Conservation (phyloP, 1,140 invertebrate genomes). For the Tetraneura akinire region DNA sequence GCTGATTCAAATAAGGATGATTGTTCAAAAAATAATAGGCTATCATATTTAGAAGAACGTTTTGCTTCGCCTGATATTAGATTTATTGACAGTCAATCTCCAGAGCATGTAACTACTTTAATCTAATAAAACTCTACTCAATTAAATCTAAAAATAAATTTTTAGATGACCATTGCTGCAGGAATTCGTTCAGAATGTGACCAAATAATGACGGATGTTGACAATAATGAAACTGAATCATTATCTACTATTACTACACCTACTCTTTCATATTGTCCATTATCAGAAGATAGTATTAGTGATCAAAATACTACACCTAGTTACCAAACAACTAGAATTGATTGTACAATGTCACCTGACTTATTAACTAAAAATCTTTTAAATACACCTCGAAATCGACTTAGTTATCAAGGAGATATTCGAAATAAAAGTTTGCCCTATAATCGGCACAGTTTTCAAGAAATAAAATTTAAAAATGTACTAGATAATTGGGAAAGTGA, state of each 20-base stretch:
- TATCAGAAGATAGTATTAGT: constrained; percentile 53
- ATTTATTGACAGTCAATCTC: constrained; percentile 65
- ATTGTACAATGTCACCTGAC: background rate
- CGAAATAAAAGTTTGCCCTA: constrained; percentile 17
- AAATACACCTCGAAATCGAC: constrained; percentile 50
- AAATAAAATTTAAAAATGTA: constrained; percentile 33
- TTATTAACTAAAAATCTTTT: background rate
- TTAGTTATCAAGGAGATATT: constrained; percentile 53
- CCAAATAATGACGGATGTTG: constrained; percentile 42
- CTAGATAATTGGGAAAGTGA: background rate
- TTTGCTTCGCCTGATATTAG: constrained; percentile 62
- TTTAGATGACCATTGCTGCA: constrained; percentile 30
- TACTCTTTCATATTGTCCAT: constrained; percentile 52
- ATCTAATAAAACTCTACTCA: background rate
- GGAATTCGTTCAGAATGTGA: constrained; percentile 10
- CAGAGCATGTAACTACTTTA: constrained; percentile 57
- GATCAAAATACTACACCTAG: constrained; percentile 34
- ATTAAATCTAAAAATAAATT: background rate
- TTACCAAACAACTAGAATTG: background rate
- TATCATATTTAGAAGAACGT: constrained; percentile 62
- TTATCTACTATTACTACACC: constrained; percentile 53
- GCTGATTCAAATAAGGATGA: constrained; percentile 49
- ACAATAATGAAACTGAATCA: constrained; percentile 35
- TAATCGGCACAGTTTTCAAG: constrained; percentile 42
- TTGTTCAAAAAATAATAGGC: constrained; percentile 57